Evolutionary conservation across 2,113 vertebrate species (phyloP), one percentile per base, ranked within the genome.

Genomic region (Colistium nudipinnis): DNA sequence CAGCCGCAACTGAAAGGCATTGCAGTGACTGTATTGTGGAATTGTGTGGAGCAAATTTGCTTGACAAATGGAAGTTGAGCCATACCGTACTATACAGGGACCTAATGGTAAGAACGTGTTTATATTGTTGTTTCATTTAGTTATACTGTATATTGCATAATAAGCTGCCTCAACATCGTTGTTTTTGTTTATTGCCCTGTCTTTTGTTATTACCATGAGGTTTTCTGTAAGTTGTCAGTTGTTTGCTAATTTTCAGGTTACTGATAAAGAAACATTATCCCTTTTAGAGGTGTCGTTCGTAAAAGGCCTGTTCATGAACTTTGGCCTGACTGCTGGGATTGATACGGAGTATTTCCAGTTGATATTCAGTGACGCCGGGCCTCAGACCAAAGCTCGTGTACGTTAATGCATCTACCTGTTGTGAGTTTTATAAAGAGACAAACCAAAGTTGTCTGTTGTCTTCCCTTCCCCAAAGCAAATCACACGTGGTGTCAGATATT

Each of bases 381-480:
- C 68, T 82, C 33, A 53, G 72, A 74, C 78, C 84, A 77, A 69
- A 83, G 74, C 39, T 68, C 73, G 11, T 73, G 53, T 76, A 56
- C 61, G 74, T 80, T 60, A 63, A 52, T 76, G 55, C 80, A 75
- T 65, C 57, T 53, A 55, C 66, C 22, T 78, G 59, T 61, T 59
- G 22, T 74, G 63, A 80, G 47, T 84, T 87, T 86, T 81, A 84
- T 88, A 88, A 87, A 90, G 57, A 85, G 17, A 76, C 1, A 0
- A 87, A 53, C 45, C n/a, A 41, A 0, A 35, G 3, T 12, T 53
- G 43, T 56, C 41, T 30, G 14, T 38, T 30, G 25, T 62, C 17
- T 47, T 73, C 10, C 74, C 3, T 66, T 70, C 30, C 13, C 33
- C 22, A 51, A 6, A 56, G n/a, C 30, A 1, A 41, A 27, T 1